Evolutionary conservation across 2,797 vertebrate genomes (phyloP).

Genomic region (Leptatherina wallacei): DNA sequence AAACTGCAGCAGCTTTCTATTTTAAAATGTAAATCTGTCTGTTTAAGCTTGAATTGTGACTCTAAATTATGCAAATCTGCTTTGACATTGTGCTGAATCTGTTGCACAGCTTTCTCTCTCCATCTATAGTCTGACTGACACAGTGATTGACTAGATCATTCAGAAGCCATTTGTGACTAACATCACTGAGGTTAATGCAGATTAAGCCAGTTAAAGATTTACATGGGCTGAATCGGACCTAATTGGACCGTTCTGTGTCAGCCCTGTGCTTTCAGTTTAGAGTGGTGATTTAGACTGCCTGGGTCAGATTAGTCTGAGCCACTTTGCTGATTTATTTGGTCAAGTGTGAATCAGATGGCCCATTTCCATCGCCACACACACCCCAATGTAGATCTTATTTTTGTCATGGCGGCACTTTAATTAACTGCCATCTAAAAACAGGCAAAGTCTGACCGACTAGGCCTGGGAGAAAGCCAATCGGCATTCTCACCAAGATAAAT

Average conservation of each 20-base stretch:
- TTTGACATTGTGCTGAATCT: conserved; percentile 27
- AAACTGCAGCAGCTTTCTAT: not conserved
- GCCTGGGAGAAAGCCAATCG: conserved; percentile 80
- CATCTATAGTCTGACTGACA: conserved; percentile 51
- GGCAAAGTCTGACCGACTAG: conserved; percentile 83
- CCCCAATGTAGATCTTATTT: conserved; percentile 79
- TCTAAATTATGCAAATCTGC: conserved; percentile 24
- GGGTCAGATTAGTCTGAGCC: conserved; percentile 72
- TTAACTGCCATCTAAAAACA: conserved; percentile 85
- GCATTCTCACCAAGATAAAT: conserved; percentile 84
- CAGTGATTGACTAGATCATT: conserved; percentile 73
- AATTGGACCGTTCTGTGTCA: conserved; percentile 64
- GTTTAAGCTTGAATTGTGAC: conserved; percentile 5
- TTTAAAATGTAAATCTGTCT: not conserved
- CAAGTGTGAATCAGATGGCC: conserved; percentile 77
- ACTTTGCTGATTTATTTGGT: conserved; percentile 78
- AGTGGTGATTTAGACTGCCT: conserved; percentile 69
- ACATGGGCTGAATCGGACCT: conserved; percentile 67
- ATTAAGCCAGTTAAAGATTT: conserved; percentile 78
- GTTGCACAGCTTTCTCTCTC: conserved; percentile 21
- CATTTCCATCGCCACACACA: conserved; percentile 74
- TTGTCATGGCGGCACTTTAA: conserved; percentile 83
- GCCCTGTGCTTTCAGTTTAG: conserved; percentile 58
- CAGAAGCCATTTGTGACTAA: conserved; percentile 71
- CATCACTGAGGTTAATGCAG: conserved; percentile 73